Evolutionary conservation across 2,888 invertebrate genomes (phyloP), one percentile per base, ranked within the genome.

Genomic region (Cetonia aurata): DNA sequence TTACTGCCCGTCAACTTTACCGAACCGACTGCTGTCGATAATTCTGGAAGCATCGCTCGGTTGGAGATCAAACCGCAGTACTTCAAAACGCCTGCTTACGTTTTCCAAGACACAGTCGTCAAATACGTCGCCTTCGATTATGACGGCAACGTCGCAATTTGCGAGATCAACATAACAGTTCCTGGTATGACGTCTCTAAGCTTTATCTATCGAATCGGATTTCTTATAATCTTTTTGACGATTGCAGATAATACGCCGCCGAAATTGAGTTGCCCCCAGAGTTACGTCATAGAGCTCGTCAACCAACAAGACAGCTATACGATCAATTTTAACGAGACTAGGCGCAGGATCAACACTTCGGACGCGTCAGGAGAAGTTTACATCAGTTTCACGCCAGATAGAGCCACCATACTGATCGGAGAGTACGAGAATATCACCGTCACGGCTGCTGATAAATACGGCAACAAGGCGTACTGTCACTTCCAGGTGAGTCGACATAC

Each of bases 51-150:
- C 73, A 95, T 98, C 75, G 96, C 97, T 1, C 89, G 97, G 77
- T 87, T 96, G 73, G 96, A 97, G 87, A 93, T 98, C 0, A 95
- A 95, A 76, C 98, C 98, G 0, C 92, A 93, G 76, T 95, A 94
- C 77, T 98, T 98, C 85, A 92, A 89, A 80, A 96, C 96, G 0
- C 96, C 96, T 0, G 89, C 95, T 75, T 90, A 92, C 82, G 90
- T 96, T 10, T 96, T 97, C 84, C 92, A 95, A 80, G 96, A 97
- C 75, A 95, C 94, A 80, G 94, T 96, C 33, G 95, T 98, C 0
- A 93, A 96, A 86, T 99, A 98, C 80, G 93, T 97, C 0, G 99
- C 98, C 2, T 98, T 96, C 80, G 99, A 99, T 86, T 96, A 95
- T 79, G 98, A 98, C 81, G 98, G 98, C 76, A 99, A 99, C 81